Evolutionary conservation across 2,888 invertebrate species (phyloP).

Genomic region (Lasioglossum leucozonium): DNA sequence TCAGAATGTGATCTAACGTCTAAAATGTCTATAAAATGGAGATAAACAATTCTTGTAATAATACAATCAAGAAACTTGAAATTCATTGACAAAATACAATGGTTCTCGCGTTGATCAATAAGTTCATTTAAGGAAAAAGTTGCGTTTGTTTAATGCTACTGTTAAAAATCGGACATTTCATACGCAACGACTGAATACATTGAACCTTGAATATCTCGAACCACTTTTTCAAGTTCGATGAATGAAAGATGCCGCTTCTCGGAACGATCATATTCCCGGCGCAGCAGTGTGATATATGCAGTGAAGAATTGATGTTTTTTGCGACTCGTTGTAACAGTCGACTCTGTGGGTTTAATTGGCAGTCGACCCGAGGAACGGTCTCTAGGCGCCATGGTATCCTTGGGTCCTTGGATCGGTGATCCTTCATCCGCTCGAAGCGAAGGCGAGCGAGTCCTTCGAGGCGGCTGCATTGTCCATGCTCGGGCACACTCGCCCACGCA

Average conservation of each 20-base stretch:
- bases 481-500: background rate
- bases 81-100: too few species aligned
- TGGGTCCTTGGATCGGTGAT: constrained; percentile 41
- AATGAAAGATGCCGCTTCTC: background rate
- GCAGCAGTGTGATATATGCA: background rate
- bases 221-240: background rate
- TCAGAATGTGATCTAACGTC: too few species aligned
- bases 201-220: background rate
- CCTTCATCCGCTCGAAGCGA: constrained; percentile 27
- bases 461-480: constrained; percentile 11
- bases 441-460: constrained; percentile 48
- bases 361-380: constrained; percentile 13
- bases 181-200: too few species aligned
- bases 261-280: background rate
- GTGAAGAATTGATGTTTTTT: background rate
- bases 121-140: too few species aligned
- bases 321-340: background rate
- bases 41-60: too few species aligned
- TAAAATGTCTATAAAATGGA: too few species aligned
- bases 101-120: too few species aligned
- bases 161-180: too few species aligned
- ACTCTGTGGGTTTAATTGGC: background rate
- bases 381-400: constrained; percentile 50
- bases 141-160: too few species aligned
- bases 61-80: too few species aligned